These are phyloP conservation scores for Biston betularia DNA, from an alignment of 2,888 invertebrate species.

Conservation along the genomic window DNA sequence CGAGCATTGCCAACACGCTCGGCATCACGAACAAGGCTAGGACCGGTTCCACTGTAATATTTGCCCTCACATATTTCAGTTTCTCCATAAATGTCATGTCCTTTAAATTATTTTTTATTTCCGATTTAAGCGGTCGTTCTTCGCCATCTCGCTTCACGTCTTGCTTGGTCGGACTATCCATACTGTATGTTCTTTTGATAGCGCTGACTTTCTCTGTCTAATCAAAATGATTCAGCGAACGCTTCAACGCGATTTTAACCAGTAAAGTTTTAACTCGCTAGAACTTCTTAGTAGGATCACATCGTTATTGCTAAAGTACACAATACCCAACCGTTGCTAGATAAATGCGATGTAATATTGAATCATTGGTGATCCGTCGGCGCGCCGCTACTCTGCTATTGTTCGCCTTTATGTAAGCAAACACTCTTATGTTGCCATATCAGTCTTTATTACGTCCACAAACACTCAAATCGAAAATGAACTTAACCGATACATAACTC, in stretches of 20 bases:
- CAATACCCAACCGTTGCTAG: conserved; percentile 54
- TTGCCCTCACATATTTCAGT: conserved; percentile 78
- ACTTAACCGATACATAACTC: conserved; percentile 61
- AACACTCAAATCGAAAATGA: conserved; percentile 72
- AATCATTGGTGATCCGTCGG: conserved; percentile 53
- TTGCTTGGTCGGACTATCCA: conserved; percentile 58
- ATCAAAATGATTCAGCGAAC: conserved; percentile 16
- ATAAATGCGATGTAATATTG: conserved; percentile 63
- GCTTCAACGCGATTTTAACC: neutral
- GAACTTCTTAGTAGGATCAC: conserved; percentile 41
- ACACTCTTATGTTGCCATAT: conserved; percentile 78
- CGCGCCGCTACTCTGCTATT: conserved; percentile 64
- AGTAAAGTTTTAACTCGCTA: conserved; percentile 15
- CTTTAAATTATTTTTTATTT: conserved; percentile 58
- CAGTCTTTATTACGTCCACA: conserved; percentile 70
- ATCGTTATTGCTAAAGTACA: conserved; percentile 54
- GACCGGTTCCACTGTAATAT: conserved; percentile 89
- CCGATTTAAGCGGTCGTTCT: conserved; percentile 66
- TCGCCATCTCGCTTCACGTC: conserved; percentile 57
- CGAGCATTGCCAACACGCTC: conserved; percentile 88
- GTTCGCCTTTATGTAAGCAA: conserved; percentile 69
- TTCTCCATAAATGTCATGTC: conserved; percentile 76
- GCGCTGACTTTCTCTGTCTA: conserved; percentile 27
- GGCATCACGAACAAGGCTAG: conserved; percentile 88
- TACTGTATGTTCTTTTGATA: conserved; percentile 46